A percentile compares a stretch with the other conserved stretches of the same genome.
Evolutionary conservation across 2,113 vertebrate species (phyloP).

Genomic region (Hydrolagus affinis): DNA sequence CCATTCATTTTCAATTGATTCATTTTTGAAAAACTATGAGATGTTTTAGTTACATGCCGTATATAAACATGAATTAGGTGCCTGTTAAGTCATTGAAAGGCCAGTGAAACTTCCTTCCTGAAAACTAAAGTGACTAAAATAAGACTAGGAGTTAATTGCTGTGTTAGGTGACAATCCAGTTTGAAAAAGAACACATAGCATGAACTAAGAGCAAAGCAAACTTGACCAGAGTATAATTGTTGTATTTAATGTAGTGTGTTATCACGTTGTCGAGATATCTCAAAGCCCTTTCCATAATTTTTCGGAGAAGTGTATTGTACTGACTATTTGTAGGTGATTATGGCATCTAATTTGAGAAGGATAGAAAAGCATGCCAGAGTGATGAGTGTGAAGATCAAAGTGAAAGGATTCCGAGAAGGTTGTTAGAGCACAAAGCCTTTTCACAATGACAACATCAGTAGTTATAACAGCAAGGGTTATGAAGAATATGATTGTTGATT

Average conservation of each 20-base stretch:
- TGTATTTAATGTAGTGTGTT: too few species aligned
- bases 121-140: not conserved
- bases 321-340: too few species aligned
- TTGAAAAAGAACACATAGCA: not conserved
- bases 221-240: not conserved
- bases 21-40: too few species aligned
- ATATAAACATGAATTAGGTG: not conserved
- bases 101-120: not conserved
- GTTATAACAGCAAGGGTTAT: not conserved
- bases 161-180: slow-evolving; percentile 8
- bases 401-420: not conserved
- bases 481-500: too few species aligned
- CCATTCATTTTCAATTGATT: too few species aligned
- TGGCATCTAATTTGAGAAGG: not conserved
- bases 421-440: not conserved
- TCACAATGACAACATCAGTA: not conserved
- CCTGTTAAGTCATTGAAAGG: not conserved
- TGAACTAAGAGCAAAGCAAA: slow-evolving; percentile 5
- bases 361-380: not conserved
- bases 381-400: not conserved
- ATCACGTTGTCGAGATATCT: too few species aligned
- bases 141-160: not conserved
- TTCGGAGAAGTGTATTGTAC: too few species aligned
- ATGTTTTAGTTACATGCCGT: too few species aligned
- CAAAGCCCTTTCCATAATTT: too few species aligned